These are phyloP conservation scores for Aphidius gifuensis DNA, from an alignment of 1,140 invertebrate species.

Conservation along the genomic window DNA sequence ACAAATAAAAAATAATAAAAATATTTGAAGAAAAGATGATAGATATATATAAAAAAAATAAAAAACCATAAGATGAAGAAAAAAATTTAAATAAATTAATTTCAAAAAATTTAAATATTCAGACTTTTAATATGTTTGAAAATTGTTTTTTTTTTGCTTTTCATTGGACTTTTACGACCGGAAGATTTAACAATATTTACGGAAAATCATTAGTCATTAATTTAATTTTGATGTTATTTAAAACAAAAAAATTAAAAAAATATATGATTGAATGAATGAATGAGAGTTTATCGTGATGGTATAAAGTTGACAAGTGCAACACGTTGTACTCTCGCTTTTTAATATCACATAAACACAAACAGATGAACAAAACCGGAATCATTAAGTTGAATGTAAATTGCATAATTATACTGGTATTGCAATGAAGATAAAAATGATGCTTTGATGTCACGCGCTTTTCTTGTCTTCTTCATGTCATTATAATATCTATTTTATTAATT, in stretches of 20 bases:
- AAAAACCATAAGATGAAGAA: background rate
- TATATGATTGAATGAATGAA: no score
- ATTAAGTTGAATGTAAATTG: constrained; percentile 47
- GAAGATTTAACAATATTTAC: no score
- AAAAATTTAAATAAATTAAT: background rate
- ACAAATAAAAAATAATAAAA: background rate
- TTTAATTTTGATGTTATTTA: no score
- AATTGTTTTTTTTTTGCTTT: no score
- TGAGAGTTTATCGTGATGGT: no score
- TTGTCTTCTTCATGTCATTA: background rate
- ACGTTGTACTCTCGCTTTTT: constrained; percentile 43
- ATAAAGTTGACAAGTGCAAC: no score
- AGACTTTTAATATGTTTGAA: no score
- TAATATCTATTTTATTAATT: background rate
- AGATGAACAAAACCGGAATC: constrained; percentile 25
- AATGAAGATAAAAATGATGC: background rate
- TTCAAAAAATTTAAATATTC: background rate
- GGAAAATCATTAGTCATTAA: no score
- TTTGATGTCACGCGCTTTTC: background rate
- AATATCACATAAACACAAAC: constrained; percentile 29
- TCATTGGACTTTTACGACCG: no score
- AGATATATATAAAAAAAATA: background rate
- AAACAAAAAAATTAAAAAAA: no score
- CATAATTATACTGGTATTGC: constrained; percentile 40
- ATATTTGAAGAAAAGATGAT: background rate